Base-by-base conservation (phyloP, 2,888 invertebrate species). In the Chydorus sphaericus region DNA sequence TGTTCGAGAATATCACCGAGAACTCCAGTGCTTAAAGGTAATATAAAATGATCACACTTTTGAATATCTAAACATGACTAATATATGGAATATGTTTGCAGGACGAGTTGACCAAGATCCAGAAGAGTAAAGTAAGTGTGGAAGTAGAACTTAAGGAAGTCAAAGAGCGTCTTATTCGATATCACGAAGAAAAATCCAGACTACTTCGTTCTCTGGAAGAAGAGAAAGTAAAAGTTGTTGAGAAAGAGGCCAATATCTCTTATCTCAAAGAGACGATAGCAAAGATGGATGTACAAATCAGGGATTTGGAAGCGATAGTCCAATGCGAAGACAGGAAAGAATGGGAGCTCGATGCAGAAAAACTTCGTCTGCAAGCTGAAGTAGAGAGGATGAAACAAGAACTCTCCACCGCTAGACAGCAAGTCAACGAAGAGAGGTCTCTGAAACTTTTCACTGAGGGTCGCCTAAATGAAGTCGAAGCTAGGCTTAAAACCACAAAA, bases 241-340 rank as follows among this genome's bases (percentile, higher is more conserved):
- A 69, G 54, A 70, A 68, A 52, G 65, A 63, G 18, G 67, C 0
- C 67, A 68, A 33, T 56, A 63, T 0, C 67, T 28, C 16, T 14
- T 18, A 31, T 30, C 28, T 37, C 18, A 57, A 31, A 23, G 37
- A 53, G 23, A 57, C 28, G 18, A 49, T 44, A 65, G 78, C 78
- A 14, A 75, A 88, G 38, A 73, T 91, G 20, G 91, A 92, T 63
- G 81, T 80, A 58, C 90, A 91, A 67, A 71, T 90, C 1, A 80
- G 81, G 0, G 49, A 14, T 10, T 33, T 49, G 16, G 48, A 49
- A n/a, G 31, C 48, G 20, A 55, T 67, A 26, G 61, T 63, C 8
- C 61, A 60, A 30, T 62, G 65, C 63, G 44, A 58, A 28, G 60
- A 62, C 39, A 58, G 20, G 3, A 58, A 56, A 28, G 58, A 58